phyloP scores from a whole-genome alignment of 2,113 vertebrate species.

The Scopus umbretta region DNA sequence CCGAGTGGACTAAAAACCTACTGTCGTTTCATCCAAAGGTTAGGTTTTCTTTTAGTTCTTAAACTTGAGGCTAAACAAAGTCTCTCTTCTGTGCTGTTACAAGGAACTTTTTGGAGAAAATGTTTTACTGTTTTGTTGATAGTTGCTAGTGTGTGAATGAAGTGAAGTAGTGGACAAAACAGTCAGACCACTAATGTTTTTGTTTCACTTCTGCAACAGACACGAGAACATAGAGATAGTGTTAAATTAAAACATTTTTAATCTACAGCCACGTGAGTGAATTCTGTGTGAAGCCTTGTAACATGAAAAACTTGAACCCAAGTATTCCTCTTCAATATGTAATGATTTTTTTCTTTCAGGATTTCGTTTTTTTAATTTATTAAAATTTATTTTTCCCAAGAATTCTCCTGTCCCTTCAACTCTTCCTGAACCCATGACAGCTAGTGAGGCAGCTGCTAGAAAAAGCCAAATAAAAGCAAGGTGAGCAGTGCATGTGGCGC shows the following conservation, averaged over 20 bases:
- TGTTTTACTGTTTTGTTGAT: neutral
- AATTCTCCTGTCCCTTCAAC: slow-evolving; percentile 86
- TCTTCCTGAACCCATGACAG: slow-evolving; percentile 92
- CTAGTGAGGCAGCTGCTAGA: slow-evolving; percentile 92
- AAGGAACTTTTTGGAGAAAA: neutral
- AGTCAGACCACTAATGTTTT: neutral
- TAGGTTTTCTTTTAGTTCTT: neutral
- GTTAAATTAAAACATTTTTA: neutral
- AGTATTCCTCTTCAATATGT: neutral
- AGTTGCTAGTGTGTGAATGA: neutral
- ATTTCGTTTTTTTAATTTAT: neutral
- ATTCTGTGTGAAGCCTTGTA: neutral
- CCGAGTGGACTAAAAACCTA: neutral
- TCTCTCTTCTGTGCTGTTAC: neutral
- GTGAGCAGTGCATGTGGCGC: slow-evolving; percentile 59
- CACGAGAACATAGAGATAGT: too few species aligned
- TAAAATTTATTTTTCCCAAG: slow-evolving; percentile 70
- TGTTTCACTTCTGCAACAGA: neutral
- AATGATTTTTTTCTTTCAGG: slow-evolving; percentile 34
- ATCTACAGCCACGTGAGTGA: neutral
- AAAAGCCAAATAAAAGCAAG: slow-evolving; percentile 96
- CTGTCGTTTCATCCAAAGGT: neutral
- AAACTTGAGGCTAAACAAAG: neutral
- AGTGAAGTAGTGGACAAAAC: neutral
- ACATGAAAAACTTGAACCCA: neutral